Conservation (phyloP, 1,140 invertebrate genomes). For the Panonychus citri region DNA sequence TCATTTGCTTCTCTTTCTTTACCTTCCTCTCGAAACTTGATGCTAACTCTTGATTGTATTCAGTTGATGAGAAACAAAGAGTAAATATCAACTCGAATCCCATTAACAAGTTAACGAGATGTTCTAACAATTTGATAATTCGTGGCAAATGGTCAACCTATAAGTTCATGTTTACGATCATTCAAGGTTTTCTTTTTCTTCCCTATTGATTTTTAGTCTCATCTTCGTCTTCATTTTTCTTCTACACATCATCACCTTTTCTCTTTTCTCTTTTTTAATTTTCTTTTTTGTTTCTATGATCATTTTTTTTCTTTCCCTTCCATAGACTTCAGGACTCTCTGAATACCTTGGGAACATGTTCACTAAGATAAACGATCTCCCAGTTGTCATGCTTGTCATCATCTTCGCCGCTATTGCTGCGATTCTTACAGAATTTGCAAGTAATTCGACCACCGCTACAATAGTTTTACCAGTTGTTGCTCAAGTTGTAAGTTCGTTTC, state of each 20-base stretch:
- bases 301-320: not conserved
- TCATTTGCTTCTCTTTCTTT: too few species aligned
- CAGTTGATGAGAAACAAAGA: too few species aligned
- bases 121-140: not conserved
- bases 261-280: too few species aligned
- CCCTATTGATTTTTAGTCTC: too few species aligned
- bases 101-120: not conserved
- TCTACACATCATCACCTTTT: too few species aligned
- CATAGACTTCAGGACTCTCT: constrained; percentile 41
- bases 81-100: too few species aligned
- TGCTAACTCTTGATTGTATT: too few species aligned
- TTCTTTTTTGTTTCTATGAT: too few species aligned
- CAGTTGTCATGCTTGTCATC: constrained; percentile 20
- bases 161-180: not conserved
- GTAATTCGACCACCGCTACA: constrained; percentile 62
- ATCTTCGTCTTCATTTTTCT: too few species aligned
- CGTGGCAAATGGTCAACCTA: too few species aligned
- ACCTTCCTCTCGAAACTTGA: too few species aligned
- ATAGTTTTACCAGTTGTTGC: constrained; percentile 52
- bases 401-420: constrained; percentile 25
- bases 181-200: too few species aligned
- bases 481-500: constrained; percentile 34
- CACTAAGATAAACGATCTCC: constrained; percentile 19
- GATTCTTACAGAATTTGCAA: constrained; percentile 52
- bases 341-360: constrained; percentile 38